Conservation (phyloP, 2,113 vertebrate species). For the Corythornis cristatus region DNA sequence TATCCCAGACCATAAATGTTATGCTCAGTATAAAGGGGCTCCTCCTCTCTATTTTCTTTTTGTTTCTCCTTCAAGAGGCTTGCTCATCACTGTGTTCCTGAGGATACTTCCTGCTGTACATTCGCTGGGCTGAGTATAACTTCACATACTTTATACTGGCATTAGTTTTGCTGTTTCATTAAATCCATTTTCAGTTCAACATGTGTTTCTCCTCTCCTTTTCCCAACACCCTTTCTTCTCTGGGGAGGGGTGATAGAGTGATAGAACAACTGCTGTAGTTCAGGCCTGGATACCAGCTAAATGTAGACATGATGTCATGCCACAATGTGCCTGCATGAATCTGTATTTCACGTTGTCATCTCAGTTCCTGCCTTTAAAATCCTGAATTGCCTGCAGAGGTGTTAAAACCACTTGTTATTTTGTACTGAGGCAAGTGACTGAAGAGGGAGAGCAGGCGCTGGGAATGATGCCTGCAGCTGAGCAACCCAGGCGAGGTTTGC, state of each 20-base stretch:
- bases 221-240: neutral
- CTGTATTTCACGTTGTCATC: fast-evolving
- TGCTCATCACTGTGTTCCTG: neutral
- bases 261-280: neutral
- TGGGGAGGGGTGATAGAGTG: neutral
- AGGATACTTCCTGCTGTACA: neutral
- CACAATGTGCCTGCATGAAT: fast-evolving
- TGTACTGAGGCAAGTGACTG: neutral
- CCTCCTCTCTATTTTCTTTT: neutral
- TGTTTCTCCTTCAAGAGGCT: neutral
- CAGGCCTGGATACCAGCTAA: neutral
- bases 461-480: neutral
- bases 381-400: neutral
- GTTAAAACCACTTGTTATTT: neutral
- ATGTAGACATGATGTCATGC: neutral
- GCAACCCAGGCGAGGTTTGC: neutral
- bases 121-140: neutral
- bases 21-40: neutral
- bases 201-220: neutral
- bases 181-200: neutral
- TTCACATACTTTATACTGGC: neutral
- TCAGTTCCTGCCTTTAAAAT: neutral
- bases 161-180: neutral
- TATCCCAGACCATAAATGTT: too few species aligned
- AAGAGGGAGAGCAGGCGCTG: fast-evolving